A percentile compares a stretch with the other conserved stretches of the same genome.
Evolutionary conservation across 2,797 vertebrate species (phyloP).

Genomic region (Phoxinus dragarum): DNA sequence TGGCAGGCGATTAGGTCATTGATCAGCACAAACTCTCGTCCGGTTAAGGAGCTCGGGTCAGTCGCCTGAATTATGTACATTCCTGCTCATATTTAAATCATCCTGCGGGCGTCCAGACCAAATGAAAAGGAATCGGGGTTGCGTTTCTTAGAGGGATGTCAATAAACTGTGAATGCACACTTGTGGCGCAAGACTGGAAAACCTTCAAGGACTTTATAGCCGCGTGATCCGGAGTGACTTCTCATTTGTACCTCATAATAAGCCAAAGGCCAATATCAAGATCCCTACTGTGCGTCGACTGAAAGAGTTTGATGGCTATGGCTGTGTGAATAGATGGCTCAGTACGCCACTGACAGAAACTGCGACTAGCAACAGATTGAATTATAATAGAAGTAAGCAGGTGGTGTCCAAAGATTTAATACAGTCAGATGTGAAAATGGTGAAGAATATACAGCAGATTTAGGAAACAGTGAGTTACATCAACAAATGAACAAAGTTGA

Average conservation of each 20-base stretch:
- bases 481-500: neutral
- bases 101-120: conserved; percentile 55
- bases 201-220: conserved; percentile 57
- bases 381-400: conserved; percentile 45
- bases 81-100: conserved; percentile 37
- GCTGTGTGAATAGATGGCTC: conserved; percentile 29
- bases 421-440: neutral
- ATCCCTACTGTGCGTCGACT: conserved; percentile 59
- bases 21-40: conserved; percentile 9
- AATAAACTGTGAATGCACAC: conserved; percentile 66
- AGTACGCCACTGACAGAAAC: conserved; percentile 36
- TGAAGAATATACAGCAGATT: neutral
- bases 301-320: conserved; percentile 53
- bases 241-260: conserved; percentile 62
- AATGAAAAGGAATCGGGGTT: conserved; percentile 65
- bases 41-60: neutral
- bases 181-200: conserved; percentile 60
- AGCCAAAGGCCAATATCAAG: conserved; percentile 58
- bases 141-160: conserved; percentile 65
- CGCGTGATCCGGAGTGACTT: conserved; percentile 59
- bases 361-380: conserved; percentile 33
- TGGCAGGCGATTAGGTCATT: conserved; percentile 17
- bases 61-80: neutral
- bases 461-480: neutral
- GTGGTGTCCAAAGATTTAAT: conserved; percentile 29